phyloP scores from a whole-genome alignment of 2,888 invertebrate species.

The Saturnia pavonia region DNA sequence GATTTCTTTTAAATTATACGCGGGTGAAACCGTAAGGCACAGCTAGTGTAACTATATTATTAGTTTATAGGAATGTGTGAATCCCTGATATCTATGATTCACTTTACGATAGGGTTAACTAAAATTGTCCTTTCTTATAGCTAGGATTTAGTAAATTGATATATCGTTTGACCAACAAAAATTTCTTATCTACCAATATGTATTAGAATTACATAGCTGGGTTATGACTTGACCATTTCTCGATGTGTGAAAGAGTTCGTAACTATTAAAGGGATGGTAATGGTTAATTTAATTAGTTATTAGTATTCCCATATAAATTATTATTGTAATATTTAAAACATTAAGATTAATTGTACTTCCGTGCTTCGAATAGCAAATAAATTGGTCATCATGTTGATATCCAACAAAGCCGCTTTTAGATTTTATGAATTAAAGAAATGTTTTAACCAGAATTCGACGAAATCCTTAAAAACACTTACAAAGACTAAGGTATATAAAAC shows the following conservation, averaged over 20 bases:
- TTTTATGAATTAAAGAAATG: too few relatives aligned
- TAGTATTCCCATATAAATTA: not conserved
- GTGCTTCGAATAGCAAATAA: not conserved
- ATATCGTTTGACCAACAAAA: not conserved
- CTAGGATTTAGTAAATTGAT: too few relatives aligned
- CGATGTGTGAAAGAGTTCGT: not conserved
- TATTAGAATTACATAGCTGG: not conserved
- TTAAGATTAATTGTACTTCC: not conserved
- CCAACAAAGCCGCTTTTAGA: too few relatives aligned
- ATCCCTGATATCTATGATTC: too few relatives aligned
- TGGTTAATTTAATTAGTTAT: not conserved
- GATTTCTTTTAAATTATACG: too few relatives aligned
- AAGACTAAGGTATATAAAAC: not conserved
- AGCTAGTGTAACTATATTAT: too few relatives aligned
- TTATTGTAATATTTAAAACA: not conserved
- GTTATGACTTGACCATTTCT: not conserved
- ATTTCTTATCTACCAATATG: not conserved
- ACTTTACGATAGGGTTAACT: too few relatives aligned
- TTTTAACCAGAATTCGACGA: not conserved
- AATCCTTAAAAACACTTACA: not conserved
- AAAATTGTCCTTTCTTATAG: too few relatives aligned
- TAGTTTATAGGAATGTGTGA: too few relatives aligned
- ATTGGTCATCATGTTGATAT: too few relatives aligned
- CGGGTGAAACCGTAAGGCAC: too few relatives aligned
- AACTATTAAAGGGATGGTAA: not conserved